Percentiles rank a stretch among this genome's conserved stretches.
Conservation (phyloP, 2,797 vertebrate species). For the Poecilia gillii region DNA sequence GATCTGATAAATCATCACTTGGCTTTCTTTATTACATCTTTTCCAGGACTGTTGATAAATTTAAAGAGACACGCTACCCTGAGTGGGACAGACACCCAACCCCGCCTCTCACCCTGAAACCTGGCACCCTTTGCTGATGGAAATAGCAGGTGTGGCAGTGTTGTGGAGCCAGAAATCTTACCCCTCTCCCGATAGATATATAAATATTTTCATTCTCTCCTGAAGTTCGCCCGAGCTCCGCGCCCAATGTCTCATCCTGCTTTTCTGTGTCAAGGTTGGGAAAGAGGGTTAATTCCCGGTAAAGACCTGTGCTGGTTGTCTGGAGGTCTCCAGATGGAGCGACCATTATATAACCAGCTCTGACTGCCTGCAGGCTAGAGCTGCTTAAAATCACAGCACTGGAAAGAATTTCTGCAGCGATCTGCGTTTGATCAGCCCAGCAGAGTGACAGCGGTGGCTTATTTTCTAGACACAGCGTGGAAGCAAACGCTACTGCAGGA, state of each 20-base stretch:
- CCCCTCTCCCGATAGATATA: slow-evolving; percentile 73
- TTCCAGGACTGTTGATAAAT: background rate
- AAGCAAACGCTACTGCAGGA: slow-evolving; percentile 7
- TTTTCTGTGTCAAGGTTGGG: slow-evolving; percentile 55
- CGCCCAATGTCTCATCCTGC: slow-evolving; percentile 43
- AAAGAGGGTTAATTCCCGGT: slow-evolving; percentile 32
- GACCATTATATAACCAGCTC: slow-evolving; percentile 47
- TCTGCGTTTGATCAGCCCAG: slow-evolving; percentile 38
- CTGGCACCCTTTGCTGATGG: slow-evolving; percentile 69
- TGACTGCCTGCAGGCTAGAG: slow-evolving; percentile 31
- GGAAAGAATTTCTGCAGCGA: slow-evolving; percentile 46
- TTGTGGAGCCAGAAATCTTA: slow-evolving; percentile 84
- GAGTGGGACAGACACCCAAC: slow-evolving; percentile 42
- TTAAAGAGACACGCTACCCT: background rate
- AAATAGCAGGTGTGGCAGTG: slow-evolving; percentile 75
- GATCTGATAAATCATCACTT: background rate
- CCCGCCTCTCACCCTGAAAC: slow-evolving; percentile 73
- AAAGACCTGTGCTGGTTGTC: slow-evolving; percentile 44
- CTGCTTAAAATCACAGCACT: slow-evolving; percentile 40
- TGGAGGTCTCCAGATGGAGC: slow-evolving; percentile 59
- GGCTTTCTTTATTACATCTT: background rate
- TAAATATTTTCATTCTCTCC: slow-evolving; percentile 76
- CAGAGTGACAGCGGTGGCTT: slow-evolving; percentile 10
- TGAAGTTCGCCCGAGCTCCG: slow-evolving; percentile 40
- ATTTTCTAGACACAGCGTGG: slow-evolving; percentile 1